Evolutionary conservation across 2,797 vertebrate species (phyloP).

Genomic region (Champsocephalus gunnari): DNA sequence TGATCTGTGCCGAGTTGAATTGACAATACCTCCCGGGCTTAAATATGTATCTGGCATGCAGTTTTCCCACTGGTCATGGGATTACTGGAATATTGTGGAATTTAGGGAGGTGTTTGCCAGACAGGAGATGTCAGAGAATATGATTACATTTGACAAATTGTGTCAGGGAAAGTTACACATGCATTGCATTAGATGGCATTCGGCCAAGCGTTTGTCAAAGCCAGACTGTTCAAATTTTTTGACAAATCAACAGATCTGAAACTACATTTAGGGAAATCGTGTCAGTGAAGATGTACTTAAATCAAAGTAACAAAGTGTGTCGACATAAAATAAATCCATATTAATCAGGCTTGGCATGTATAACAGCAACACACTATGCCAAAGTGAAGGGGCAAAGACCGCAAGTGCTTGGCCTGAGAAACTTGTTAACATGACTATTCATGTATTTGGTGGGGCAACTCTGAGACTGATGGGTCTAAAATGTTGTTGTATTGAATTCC

Average conservation of each 20-base stretch:
- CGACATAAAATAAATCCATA: too few species aligned
- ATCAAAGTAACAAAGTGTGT: too few species aligned
- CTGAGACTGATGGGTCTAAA: too few species aligned
- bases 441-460: too few species aligned
- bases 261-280: too few species aligned
- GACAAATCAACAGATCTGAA: neutral
- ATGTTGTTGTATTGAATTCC: too few species aligned
- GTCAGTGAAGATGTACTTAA: too few species aligned
- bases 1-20: constrained; percentile 26
- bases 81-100: constrained; percentile 44
- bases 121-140: constrained; percentile 1
- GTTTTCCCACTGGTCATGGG: constrained; percentile 32
- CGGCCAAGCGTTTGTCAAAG: constrained; percentile 1
- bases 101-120: constrained; percentile 17
- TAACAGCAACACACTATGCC: too few species aligned
- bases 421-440: too few species aligned
- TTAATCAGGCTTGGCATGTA: too few species aligned
- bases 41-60: constrained; percentile 44
- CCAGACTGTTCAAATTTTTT: neutral
- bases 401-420: too few species aligned
- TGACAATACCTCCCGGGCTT: constrained; percentile 40
- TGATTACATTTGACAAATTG: constrained; percentile 24
- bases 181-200: constrained; percentile 27
- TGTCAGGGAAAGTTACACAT: neutral
- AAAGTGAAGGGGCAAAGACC: too few species aligned